These are phyloP conservation scores for Heliconius hortense DNA, from an alignment of 2,888 invertebrate genomes.

Conservation along the genomic window DNA sequence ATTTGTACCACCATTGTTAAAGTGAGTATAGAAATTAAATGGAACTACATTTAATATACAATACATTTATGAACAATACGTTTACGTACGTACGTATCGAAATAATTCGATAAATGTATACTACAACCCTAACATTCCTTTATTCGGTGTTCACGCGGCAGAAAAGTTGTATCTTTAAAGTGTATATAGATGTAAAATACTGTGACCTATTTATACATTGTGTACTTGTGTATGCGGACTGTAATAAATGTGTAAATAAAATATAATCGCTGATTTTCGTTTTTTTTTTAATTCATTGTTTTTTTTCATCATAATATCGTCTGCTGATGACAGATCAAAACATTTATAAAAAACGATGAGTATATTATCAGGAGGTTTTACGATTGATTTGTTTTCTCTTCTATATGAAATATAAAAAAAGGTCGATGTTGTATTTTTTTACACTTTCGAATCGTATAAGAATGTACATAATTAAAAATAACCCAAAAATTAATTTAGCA, in stretches of 20 bases:
- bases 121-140: conserved; percentile 68
- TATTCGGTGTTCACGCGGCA: conserved; percentile 46
- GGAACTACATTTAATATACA: neutral
- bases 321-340: too few relatives aligned
- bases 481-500: too few relatives aligned
- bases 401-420: too few relatives aligned
- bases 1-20: neutral
- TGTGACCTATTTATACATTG: conserved; percentile 70
- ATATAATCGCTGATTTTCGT: conserved; percentile 42
- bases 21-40: neutral
- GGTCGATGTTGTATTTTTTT: too few relatives aligned
- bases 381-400: too few relatives aligned
- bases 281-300: conserved; percentile 24
- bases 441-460: too few relatives aligned
- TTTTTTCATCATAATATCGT: too few relatives aligned
- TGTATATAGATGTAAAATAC: conserved; percentile 67
- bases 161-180: conserved; percentile 41
- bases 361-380: too few relatives aligned
- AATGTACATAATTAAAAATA: too few relatives aligned
- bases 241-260: conserved; percentile 79
- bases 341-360: too few relatives aligned
- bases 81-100: neutral
- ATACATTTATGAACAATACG: neutral
- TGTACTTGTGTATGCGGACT: conserved; percentile 73
- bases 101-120: conserved; percentile 4